These are phyloP conservation scores for Corythoichthys haematopterus DNA, from an alignment of 2,113 vertebrate genomes.

Conservation along the genomic window DNA sequence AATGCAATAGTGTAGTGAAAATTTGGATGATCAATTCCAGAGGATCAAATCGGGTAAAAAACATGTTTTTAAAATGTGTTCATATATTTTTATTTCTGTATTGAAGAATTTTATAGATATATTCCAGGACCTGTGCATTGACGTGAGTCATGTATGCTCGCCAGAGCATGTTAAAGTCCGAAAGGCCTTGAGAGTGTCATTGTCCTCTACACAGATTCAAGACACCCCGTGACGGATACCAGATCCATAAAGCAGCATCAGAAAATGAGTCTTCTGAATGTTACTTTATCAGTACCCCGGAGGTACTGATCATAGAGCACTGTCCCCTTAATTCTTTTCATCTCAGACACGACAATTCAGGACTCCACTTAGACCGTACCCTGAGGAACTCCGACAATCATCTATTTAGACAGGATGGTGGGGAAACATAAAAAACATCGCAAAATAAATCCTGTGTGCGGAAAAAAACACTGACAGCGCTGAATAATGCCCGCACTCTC, in stretches of 20 bases:
- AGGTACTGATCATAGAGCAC: background rate
- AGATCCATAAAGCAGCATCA: background rate
- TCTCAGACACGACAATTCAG: background rate
- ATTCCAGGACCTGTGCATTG: no score
- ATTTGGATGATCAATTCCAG: no score
- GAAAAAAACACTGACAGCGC: background rate
- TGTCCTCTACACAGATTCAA: background rate
- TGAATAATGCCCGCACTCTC: conserved; percentile 1
- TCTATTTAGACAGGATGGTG: background rate
- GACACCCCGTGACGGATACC: background rate
- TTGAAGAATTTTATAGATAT: no score
- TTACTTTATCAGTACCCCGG: background rate
- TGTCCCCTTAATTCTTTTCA: background rate
- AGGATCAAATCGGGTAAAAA: no score
- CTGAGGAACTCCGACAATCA: background rate
- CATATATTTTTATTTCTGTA: no score
- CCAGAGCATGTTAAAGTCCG: background rate
- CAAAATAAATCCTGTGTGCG: background rate
- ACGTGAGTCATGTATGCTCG: no score
- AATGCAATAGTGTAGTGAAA: no score
- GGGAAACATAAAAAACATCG: background rate
- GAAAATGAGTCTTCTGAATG: background rate
- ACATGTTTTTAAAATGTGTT: no score
- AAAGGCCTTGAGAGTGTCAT: background rate
- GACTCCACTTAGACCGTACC: background rate